Evolutionary conservation across 1,140 invertebrate genomes (phyloP), one percentile per base, ranked within the genome.

Genomic region (Pseudoatta argentina): DNA sequence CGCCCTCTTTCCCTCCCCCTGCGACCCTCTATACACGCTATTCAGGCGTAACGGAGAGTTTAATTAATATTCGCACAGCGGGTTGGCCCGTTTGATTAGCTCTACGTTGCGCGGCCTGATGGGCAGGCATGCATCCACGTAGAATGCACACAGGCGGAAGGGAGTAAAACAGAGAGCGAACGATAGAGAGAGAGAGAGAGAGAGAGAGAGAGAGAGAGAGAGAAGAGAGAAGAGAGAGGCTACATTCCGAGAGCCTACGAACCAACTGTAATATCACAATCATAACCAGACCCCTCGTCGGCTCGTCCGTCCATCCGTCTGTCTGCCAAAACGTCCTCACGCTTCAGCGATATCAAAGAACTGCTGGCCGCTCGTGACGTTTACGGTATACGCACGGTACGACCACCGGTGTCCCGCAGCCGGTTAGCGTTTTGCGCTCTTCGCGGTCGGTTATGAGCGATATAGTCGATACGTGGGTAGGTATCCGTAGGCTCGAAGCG

Each of bases 321-420:
- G 88, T 91, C 92, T 91, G 88, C 90, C 91, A 92, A 92, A 93
- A 93, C 90, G 89, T 92, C 92, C 93, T 94, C 89, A 94, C 93
- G 93, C 93, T 94, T 93, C 92, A 93, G 82, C 93, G 93, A 90
- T 94, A 94, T 94, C 93, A 94, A 94, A 94, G 93, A 94, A 93
- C 88, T 91, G 88, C 61, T 77, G 72, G 61, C 69, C 87, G 82
- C 72, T 73, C 87, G 91, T 89, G 86, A 92, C 91, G 91, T 93
- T 92, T 91, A 89, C 86, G 82, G 71, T 88, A 85, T 75, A 75
- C 71, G 73, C 87, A 39, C 75, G 64, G 61, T 83, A 85, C 85
- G 82, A 30, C 82, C 79, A 69, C 51, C 90, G 55, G 63, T 87
- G 87, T 87, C 88, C 88, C 64, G 73, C 79, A 83, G 59, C 87